Evolutionary conservation across 1,140 invertebrate species (phyloP), one percentile per base, ranked within the genome.

Genomic region (Diplogasteroides magnus): DNA sequence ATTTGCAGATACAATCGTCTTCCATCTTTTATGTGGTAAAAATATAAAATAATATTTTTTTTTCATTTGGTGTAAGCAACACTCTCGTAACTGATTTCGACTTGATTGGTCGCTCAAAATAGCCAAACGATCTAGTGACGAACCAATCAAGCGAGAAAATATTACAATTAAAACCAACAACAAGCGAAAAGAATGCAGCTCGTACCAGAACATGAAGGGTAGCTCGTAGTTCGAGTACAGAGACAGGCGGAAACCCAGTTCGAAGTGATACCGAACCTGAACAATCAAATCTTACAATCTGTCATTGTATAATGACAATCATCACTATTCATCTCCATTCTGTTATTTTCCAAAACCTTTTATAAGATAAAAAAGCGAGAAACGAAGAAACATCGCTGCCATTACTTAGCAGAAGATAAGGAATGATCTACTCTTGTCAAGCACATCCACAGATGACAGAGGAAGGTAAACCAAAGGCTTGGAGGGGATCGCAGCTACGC

Each of bases 201-300:
- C 11, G 13, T 58, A 67, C 65, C 65, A 67, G 55, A 14, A 67
- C 2, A 67, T 60, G 57, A 37, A 67, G 0, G 65, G 27, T 19
- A 59, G 59, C 31, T 67, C 65, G 57, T 60, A 67, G 0, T 55
- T 31, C n/a, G 59, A 48, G 19, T 31, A 67, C 2, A 67, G 23
- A 23, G 57, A 48, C 65, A 67, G 26, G n/a, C 57, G 28, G 29
- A 67, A 67, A 58, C 65, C 65, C 3, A 59, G 14, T 26, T 67
- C 65, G 31, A 67, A 67, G 26, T 67, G 59, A 2, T 60, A 28
- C 6, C 59, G 56, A 60, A 31, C 32, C 26, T 31, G 31, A 6
- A 28, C 37, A 19, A 65, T 26, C 13, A 65, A 28, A 13, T 65
- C 29, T 11, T 65, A 28, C 26, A 65, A 65, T n/a, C n/a, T n/a